Conservation (phyloP, 2,113 vertebrate species). For the Bostrychus sinensis region DNA sequence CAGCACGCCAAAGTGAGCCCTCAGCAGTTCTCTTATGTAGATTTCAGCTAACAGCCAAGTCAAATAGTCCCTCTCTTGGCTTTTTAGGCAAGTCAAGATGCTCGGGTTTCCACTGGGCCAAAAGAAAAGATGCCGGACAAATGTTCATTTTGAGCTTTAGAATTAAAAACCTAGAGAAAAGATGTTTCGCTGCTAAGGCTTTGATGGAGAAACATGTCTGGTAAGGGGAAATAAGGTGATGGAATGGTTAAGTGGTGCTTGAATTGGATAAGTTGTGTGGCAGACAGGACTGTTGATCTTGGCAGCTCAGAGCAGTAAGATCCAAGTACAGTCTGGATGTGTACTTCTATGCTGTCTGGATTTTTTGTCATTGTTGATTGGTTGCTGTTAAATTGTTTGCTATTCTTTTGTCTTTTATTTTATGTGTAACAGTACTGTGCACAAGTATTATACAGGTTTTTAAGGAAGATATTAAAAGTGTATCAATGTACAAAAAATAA, state of each 20-base stretch:
- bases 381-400: too few species aligned
- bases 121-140: slow-evolving; percentile 53
- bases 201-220: slow-evolving; percentile 11
- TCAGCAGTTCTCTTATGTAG: slow-evolving; percentile 70
- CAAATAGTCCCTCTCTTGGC: slow-evolving; percentile 48
- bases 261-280: slow-evolving; percentile 46
- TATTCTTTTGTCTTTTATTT: neutral
- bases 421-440: too few species aligned
- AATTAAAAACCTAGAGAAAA: slow-evolving; percentile 31
- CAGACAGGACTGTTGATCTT: slow-evolving; percentile 71
- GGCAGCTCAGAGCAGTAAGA: slow-evolving; percentile 49
- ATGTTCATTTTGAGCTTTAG: slow-evolving; percentile 19
- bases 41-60: slow-evolving; percentile 55
- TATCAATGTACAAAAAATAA: too few species aligned
- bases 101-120: slow-evolving; percentile 46
- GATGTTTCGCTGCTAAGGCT: neutral
- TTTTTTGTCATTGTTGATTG: too few species aligned
- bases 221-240: slow-evolving; percentile 8
- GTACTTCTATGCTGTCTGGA: slow-evolving; percentile 19
- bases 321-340: slow-evolving; percentile 42
- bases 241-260: slow-evolving; percentile 25
- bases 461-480: too few species aligned
- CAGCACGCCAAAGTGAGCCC: slow-evolving; percentile 63
- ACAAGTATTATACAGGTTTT: too few species aligned
- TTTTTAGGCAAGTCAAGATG: slow-evolving; percentile 22